These are phyloP conservation scores for Siphonodentalium dalli DNA, from an alignment of 2,888 invertebrate species.

Conservation along the genomic window DNA sequence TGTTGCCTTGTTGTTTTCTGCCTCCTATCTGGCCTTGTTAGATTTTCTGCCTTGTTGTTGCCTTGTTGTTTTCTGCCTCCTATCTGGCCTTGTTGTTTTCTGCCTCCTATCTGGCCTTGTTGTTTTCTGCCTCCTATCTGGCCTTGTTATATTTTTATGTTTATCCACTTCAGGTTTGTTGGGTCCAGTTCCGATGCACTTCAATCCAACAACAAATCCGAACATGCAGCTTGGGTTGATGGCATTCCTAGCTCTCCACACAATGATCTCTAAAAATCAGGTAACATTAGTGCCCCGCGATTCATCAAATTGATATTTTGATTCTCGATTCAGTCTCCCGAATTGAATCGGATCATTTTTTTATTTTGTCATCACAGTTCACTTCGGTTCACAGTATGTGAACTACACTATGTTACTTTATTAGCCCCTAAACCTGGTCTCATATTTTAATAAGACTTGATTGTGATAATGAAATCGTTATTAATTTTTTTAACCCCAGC, in stretches of 20 bases:
- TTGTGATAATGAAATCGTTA: too few relatives aligned
- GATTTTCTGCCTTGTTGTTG: too few relatives aligned
- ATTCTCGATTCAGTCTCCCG: not conserved
- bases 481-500: too few relatives aligned
- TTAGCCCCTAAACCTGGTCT: too few relatives aligned
- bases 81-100: too few relatives aligned
- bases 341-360: not conserved
- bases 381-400: not conserved
- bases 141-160: not conserved
- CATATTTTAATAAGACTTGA: too few relatives aligned
- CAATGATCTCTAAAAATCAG: conserved; percentile 33
- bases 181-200: conserved; percentile 51
- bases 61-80: too few relatives aligned
- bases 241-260: conserved; percentile 41
- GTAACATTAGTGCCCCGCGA: not conserved
- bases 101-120: too few relatives aligned
- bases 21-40: too few relatives aligned
- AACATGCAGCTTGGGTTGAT: conserved; percentile 54
- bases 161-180: conserved; percentile 41
- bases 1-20: too few relatives aligned
- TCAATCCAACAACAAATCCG: conserved; percentile 51
- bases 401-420: too few relatives aligned
- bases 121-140: not conserved
- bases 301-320: not conserved
- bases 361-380: not conserved